A percentile compares a stretch with the other conserved stretches of the same genome.
Evolutionary conservation across 2,888 invertebrate species (phyloP).

Genomic region (Thera obeliscata): DNA sequence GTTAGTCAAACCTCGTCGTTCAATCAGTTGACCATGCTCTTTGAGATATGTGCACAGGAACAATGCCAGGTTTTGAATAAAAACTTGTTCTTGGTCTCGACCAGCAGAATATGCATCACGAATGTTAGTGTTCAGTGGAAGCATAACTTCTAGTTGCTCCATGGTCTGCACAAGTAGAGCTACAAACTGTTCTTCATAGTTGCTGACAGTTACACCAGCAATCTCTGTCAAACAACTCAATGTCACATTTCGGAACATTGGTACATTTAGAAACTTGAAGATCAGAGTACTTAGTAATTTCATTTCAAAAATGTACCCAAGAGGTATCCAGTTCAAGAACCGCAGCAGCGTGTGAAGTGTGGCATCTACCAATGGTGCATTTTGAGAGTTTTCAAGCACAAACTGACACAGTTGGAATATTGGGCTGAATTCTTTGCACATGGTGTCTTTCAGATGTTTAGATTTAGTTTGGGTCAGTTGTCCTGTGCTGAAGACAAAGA

Average conservation of each 20-base stretch:
- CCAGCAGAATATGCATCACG: slow-evolving; percentile 97
- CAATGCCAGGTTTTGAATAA: slow-evolving; percentile 98
- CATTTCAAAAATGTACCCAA: slow-evolving; percentile 99
- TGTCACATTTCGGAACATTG: slow-evolving; percentile 98
- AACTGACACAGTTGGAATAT: slow-evolving; percentile 99
- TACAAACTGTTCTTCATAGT: slow-evolving; percentile 97
- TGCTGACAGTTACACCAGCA: slow-evolving; percentile 94
- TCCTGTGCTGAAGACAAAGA: slow-evolving; percentile 99
- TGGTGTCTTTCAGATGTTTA: slow-evolving; percentile 99
- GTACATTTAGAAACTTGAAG: slow-evolving; percentile 98
- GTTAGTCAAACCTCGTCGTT: slow-evolving; percentile 91
- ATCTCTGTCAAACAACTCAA: slow-evolving; percentile 99
- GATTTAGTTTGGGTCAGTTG: slow-evolving; percentile 99
- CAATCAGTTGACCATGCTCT: slow-evolving; percentile 96
- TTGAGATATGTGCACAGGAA: slow-evolving; percentile 98
- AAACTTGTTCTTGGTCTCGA: slow-evolving; percentile 98
- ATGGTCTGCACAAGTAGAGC: slow-evolving; percentile 96
- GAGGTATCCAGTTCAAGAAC: slow-evolving; percentile 99
- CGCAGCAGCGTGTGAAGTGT: slow-evolving; percentile 97
- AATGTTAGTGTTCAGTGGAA: slow-evolving; percentile 96
- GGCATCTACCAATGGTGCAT: slow-evolving; percentile 97
- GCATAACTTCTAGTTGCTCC: slow-evolving; percentile 95
- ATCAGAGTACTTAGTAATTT: slow-evolving; percentile 97
- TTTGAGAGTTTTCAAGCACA: slow-evolving; percentile 99
- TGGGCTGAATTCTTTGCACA: slow-evolving; percentile 99